phyloP scores from a whole-genome alignment of 2,797 vertebrate species.

The Xenopus petersii region DNA sequence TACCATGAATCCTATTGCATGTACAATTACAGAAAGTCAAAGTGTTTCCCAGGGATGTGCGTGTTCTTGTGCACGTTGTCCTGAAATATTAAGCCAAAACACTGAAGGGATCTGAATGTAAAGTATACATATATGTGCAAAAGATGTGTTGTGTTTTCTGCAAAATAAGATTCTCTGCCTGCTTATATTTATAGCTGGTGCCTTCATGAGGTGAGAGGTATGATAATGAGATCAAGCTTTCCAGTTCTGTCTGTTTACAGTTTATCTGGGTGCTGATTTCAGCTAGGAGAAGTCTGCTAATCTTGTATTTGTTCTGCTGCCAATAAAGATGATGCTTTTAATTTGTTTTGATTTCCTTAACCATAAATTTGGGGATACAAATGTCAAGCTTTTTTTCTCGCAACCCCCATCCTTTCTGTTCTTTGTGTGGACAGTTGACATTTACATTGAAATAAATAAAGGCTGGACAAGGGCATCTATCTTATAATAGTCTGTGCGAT shows the following conservation, averaged over 20 bases:
- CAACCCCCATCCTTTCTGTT: too few species aligned
- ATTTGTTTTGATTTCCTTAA: constrained; percentile 18
- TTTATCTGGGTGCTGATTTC: constrained; percentile 47
- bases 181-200: constrained; percentile 61
- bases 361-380: not conserved
- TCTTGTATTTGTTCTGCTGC: constrained; percentile 47
- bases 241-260: constrained; percentile 53
- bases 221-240: constrained; percentile 55
- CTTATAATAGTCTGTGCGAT: too few species aligned
- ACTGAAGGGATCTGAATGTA: not conserved
- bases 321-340: constrained; percentile 57
- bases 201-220: constrained; percentile 56
- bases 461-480: too few species aligned
- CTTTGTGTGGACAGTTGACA: too few species aligned
- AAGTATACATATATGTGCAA: not conserved
- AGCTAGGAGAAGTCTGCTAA: constrained; percentile 4
- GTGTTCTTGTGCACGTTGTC: constrained; percentile 23
- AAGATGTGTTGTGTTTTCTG: constrained; percentile 3
- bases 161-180: not conserved
- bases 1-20: constrained; percentile 13
- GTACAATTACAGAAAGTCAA: constrained; percentile 1
- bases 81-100: not conserved
- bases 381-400: too few species aligned
- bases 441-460: too few species aligned
- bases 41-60: constrained; percentile 21